Evolutionary conservation across 2,888 invertebrate genomes (phyloP).

Genomic region (Hemistola chrysoprasaria): DNA sequence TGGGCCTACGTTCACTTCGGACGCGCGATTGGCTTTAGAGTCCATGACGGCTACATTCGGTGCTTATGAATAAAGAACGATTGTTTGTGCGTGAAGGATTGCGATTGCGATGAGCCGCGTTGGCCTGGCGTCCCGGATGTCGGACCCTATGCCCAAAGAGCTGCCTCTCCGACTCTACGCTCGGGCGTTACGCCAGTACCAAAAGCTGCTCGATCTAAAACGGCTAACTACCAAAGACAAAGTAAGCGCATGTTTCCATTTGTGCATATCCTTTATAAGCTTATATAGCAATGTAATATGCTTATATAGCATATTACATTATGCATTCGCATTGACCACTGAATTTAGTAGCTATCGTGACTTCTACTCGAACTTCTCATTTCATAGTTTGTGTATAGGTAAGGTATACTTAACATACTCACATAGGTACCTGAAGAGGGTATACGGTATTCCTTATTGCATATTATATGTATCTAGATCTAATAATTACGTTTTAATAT

Average conservation of each 20-base stretch:
- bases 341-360: constrained; percentile 22
- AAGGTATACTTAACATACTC: too few species aligned
- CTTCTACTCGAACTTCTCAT: constrained; percentile 18
- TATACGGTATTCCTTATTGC: too few species aligned
- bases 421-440: too few species aligned
- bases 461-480: too few species aligned
- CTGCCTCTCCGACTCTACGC: constrained; percentile 79
- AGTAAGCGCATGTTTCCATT: constrained; percentile 58
- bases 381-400: constrained; percentile 8
- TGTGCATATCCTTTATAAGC: constrained; percentile 20
- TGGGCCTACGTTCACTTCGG: constrained; percentile 77
- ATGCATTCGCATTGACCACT: constrained; percentile 23
- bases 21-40: constrained; percentile 69
- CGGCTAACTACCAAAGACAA: constrained; percentile 77
- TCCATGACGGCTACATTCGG: constrained; percentile 46
- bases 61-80: constrained; percentile 58
- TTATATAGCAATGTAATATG: too few species aligned
- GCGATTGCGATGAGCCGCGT: constrained; percentile 63
- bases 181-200: constrained; percentile 84
- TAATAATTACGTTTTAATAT: too few species aligned
- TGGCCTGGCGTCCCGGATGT: constrained; percentile 63
- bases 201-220: constrained; percentile 81
- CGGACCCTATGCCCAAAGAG: constrained; percentile 54
- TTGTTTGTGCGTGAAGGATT: constrained; percentile 51
- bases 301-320: too few species aligned